phyloP scores from a whole-genome alignment of 2,113 vertebrate species.

The Nothoprocta pentlandii region DNA sequence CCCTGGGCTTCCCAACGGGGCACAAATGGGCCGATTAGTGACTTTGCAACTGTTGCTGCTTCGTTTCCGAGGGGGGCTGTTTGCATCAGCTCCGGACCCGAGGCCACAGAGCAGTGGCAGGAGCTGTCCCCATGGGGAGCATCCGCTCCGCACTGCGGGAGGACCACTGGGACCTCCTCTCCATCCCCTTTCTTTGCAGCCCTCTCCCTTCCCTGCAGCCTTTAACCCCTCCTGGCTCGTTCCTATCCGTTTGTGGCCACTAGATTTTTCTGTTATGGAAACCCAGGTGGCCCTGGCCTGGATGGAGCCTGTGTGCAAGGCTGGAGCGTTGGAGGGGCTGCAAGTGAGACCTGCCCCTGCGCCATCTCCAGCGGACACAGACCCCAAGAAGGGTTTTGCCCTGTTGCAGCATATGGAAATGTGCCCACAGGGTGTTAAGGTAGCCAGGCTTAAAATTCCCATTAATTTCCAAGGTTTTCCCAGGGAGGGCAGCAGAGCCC shows the following conservation, averaged over 20 bases:
- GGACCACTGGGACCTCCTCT: fast-evolving
- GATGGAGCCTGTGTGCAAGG: neutral
- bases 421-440: fast-evolving
- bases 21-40: neutral
- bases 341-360: neutral
- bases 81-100: fast-evolving
- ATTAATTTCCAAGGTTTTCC: neutral
- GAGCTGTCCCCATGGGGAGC: fast-evolving
- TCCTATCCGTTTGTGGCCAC: neutral
- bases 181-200: fast-evolving
- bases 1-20: fast-evolving
- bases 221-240: fast-evolving
- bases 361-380: neutral
- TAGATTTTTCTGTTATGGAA: neutral
- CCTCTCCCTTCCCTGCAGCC: fast-evolving
- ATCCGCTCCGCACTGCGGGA: fast-evolving
- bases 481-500: fast-evolving
- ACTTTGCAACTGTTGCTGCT: fast-evolving
- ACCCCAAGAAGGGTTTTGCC: fast-evolving
- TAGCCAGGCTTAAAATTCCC: neutral
- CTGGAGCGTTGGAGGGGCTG: neutral
- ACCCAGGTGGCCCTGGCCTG: fast-evolving
- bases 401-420: fast-evolving
- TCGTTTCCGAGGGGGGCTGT: neutral
- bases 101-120: neutral